phyloP scores from a whole-genome alignment of 2,113 vertebrate genomes.

The Notiomystis cincta region DNA sequence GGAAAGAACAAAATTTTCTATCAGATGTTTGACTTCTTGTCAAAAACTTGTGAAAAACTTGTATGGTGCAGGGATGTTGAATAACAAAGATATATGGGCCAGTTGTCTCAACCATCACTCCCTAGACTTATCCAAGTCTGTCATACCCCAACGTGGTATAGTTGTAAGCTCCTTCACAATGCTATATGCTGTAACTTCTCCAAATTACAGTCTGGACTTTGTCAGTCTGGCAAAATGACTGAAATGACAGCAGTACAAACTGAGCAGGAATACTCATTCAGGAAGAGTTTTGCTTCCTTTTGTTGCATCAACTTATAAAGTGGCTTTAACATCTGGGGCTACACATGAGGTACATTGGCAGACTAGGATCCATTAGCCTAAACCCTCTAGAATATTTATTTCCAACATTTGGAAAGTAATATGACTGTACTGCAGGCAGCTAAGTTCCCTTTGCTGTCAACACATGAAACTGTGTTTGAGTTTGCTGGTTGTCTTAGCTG shows the following conservation, averaged over 20 bases:
- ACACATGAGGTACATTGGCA: neutral
- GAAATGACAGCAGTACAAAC: neutral
- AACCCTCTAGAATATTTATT: conserved; percentile 7
- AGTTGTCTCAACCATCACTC: neutral
- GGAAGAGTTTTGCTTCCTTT: conserved; percentile 24
- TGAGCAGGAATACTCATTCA: neutral
- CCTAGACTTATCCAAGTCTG: neutral
- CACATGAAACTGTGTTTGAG: neutral
- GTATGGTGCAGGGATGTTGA: neutral
- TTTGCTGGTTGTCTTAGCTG: too few relatives aligned
- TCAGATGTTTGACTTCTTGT: neutral
- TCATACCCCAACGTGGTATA: neutral
- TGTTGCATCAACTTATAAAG: neutral
- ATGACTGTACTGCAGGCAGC: neutral
- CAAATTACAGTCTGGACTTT: neutral
- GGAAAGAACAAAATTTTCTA: neutral
- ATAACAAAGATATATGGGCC: fast-evolving
- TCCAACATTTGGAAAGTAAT: neutral
- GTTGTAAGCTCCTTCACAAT: neutral
- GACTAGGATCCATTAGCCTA: neutral
- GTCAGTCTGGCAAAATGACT: neutral
- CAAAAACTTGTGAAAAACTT: neutral
- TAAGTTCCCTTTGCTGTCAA: neutral
- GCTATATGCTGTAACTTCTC: neutral
- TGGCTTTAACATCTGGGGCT: conserved; percentile 40